phyloP scores from a whole-genome alignment of 2,113 vertebrate genomes.

The Limnothrissa miodon region DNA sequence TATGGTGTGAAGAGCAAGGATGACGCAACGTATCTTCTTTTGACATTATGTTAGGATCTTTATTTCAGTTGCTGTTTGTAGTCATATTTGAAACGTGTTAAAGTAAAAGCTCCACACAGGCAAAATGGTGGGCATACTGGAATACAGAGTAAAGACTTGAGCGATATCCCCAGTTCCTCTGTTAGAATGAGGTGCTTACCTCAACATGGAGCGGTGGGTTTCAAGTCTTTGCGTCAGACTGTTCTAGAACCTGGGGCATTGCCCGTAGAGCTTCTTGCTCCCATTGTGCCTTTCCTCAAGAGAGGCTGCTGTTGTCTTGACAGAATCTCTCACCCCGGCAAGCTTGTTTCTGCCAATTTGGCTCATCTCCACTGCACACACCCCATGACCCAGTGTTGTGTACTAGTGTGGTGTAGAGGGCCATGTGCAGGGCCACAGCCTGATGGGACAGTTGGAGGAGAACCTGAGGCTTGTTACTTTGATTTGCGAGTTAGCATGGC shows the following conservation, averaged over 20 bases:
- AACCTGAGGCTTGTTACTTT: not conserved
- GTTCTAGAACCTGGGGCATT: conserved; percentile 17
- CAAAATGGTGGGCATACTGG: not conserved
- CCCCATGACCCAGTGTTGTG: not conserved
- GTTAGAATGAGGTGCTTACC: not conserved
- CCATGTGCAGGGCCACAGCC: not conserved
- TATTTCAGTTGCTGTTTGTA: too few species aligned
- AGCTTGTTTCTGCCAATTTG: not conserved
- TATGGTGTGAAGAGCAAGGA: too few species aligned
- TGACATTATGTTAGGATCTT: too few species aligned
- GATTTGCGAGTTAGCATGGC: not conserved
- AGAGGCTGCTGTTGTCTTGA: not conserved
- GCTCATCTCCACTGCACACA: not conserved
- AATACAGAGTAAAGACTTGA: not conserved
- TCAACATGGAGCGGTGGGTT: not conserved
- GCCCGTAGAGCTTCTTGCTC: not conserved
- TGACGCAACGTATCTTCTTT: too few species aligned
- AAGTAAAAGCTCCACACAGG: too few species aligned
- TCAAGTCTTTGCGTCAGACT: conserved; percentile 37
- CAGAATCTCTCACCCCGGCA: not conserved
- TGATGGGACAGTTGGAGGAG: not conserved
- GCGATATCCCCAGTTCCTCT: not conserved
- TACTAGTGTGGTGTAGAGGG: not conserved
- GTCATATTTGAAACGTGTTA: too few species aligned
- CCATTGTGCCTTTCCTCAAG: not conserved